Evolutionary conservation across 2,888 invertebrate species (phyloP).

Genomic region (Podotricha telesiphe): DNA sequence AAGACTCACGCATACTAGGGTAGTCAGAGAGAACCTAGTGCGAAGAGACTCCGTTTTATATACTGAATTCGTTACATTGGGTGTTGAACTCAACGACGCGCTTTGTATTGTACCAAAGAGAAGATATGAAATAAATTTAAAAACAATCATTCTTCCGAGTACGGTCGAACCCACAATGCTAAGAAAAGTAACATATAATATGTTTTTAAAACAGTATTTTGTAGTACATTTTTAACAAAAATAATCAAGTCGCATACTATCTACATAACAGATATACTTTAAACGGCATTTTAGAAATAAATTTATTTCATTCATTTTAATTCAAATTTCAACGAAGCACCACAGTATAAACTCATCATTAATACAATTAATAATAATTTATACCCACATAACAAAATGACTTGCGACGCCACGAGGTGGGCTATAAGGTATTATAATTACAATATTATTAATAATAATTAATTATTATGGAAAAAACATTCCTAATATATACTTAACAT

Average conservation of each 20-base stretch:
- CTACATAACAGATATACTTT: neutral
- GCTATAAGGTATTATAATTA: constrained; percentile 20
- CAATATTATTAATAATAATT: constrained; percentile 11
- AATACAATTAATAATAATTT: constrained; percentile 30
- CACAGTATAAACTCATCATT: constrained; percentile 24
- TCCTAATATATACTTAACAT: constrained; percentile 30
- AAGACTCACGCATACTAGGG: too few species aligned
- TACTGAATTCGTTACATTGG: too few species aligned
- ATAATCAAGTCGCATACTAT: neutral
- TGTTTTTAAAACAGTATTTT: neutral
- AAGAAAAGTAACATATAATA: neutral
- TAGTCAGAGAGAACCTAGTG: too few species aligned
- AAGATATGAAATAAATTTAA: too few species aligned
- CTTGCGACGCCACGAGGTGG: constrained; percentile 29
- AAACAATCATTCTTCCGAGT: too few species aligned
- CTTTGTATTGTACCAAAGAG: too few species aligned
- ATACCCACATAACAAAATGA: constrained; percentile 29
- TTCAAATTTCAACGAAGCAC: constrained; percentile 12
- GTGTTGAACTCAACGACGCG: too few species aligned
- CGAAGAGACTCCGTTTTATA: too few species aligned
- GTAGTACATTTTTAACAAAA: neutral
- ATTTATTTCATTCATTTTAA: neutral
- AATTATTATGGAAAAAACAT: constrained; percentile 23
- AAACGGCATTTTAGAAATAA: neutral
- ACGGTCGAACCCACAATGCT: too few species aligned